phyloP scores from a whole-genome alignment of 1,140 invertebrate genomes.

The Camponotus vicinus region DNA sequence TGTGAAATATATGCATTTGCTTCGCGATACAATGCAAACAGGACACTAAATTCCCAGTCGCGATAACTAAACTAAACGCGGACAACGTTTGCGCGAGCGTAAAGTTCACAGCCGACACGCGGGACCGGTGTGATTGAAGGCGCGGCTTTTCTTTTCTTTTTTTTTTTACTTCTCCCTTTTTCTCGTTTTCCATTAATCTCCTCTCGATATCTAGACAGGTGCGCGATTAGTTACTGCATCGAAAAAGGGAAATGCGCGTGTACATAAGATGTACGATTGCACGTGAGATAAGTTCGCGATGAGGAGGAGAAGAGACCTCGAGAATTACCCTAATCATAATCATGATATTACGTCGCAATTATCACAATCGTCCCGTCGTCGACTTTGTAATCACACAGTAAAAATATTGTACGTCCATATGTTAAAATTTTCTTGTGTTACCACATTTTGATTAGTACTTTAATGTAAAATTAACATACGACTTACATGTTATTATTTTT shows the following conservation, averaged over 20 bases:
- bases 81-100: conserved; percentile 57
- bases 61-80: conserved; percentile 72
- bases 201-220: too few species aligned
- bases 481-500: too few species aligned
- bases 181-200: conserved; percentile 37
- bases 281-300: background rate
- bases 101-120: conserved; percentile 65
- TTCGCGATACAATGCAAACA: conserved; percentile 79
- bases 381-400: background rate
- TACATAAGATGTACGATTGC: conserved; percentile 12
- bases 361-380: conserved; percentile 14
- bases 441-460: too few species aligned
- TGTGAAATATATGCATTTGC: conserved; percentile 80
- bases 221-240: background rate
- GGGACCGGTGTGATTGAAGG: conserved; percentile 62
- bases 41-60: conserved; percentile 77
- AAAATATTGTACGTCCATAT: too few species aligned
- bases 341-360: conserved; percentile 47
- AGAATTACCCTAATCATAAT: conserved; percentile 44
- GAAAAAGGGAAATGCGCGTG: background rate
- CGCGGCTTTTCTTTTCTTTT: conserved; percentile 24
- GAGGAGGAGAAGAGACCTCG: conserved; percentile 10
- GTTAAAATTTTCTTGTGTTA: too few species aligned
- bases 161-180: conserved; percentile 4
- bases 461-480: too few species aligned